Evolutionary conservation across 2,797 vertebrate species (phyloP).

Genomic region (Chelon labrosus): DNA sequence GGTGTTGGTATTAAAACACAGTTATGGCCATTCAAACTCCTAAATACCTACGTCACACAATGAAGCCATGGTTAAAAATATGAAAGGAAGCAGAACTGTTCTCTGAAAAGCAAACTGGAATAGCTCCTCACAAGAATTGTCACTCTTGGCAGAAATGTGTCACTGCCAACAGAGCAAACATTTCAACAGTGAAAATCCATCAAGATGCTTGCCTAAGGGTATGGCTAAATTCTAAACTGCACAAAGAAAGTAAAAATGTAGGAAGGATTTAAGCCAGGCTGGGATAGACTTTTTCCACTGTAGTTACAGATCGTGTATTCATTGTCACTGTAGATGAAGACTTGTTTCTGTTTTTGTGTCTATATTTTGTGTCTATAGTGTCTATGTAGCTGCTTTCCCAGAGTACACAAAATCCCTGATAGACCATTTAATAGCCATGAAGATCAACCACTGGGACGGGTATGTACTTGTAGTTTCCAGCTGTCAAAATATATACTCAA

Average conservation of each 20-base stretch:
- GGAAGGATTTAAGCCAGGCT: not conserved
- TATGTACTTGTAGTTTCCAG: slow-evolving; percentile 66
- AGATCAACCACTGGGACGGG: slow-evolving; percentile 96
- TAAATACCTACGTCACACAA: not conserved
- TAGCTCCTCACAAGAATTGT: slow-evolving; percentile 40
- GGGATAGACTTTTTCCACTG: not conserved
- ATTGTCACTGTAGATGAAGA: not conserved
- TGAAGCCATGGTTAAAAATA: not conserved
- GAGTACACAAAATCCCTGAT: slow-evolving; percentile 94
- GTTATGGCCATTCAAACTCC: not conserved
- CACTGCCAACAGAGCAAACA: slow-evolving; percentile 23
- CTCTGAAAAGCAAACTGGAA: not conserved
- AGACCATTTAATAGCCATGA: slow-evolving; percentile 91
- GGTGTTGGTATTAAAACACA: not conserved
- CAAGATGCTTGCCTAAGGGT: slow-evolving; percentile 70
- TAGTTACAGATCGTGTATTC: not conserved
- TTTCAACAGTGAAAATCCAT: slow-evolving; percentile 4
- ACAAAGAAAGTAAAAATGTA: not conserved
- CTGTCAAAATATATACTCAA: not conserved
- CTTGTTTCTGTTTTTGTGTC: slow-evolving; percentile 13
- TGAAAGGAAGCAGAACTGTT: not conserved
- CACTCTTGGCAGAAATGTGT: slow-evolving; percentile 26
- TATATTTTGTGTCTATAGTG: slow-evolving; percentile 81
- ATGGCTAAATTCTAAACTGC: slow-evolving; percentile 2
- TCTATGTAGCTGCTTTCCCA: slow-evolving; percentile 91